A percentile compares a stretch with the other conserved stretches of the same genome.
Evolutionary conservation across 2,888 invertebrate species (phyloP).

Genomic region (Drosophila paramelanica): DNA sequence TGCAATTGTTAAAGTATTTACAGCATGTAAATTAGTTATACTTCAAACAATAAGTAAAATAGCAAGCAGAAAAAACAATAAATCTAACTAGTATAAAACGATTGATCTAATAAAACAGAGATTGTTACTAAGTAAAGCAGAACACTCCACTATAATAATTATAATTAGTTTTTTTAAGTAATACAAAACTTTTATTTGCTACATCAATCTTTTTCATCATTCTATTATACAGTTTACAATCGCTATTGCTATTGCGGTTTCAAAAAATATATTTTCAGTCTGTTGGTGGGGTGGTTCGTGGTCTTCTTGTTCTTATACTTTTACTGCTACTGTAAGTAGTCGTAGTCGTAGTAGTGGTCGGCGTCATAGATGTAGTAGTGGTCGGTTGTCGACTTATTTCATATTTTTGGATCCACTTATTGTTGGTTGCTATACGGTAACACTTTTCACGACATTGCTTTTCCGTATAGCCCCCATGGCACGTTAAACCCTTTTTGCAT

Average conservation of each 20-base stretch:
- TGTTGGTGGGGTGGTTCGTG: neutral
- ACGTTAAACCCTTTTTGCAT: conserved; percentile 22
- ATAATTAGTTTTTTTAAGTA: too few relatives aligned
- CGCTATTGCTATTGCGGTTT: neutral
- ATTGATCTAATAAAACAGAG: too few relatives aligned
- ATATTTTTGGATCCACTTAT: fast-evolving
- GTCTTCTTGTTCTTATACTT: neutral
- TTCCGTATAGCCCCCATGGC: conserved; percentile 10
- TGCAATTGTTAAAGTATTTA: neutral
- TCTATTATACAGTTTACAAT: too few relatives aligned
- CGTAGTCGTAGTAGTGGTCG: too few relatives aligned
- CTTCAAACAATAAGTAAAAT: neutral
- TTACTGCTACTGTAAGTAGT: neutral
- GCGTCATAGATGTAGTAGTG: too few relatives aligned
- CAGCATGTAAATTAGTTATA: neutral
- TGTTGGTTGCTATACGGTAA: neutral
- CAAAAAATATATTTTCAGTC: neutral
- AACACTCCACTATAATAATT: too few relatives aligned
- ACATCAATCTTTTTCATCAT: too few relatives aligned
- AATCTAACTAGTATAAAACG: too few relatives aligned
- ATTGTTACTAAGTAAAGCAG: too few relatives aligned
- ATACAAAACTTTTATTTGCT: too few relatives aligned
- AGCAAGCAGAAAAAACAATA: neutral
- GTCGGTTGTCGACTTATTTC: too few relatives aligned
- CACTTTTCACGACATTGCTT: conserved; percentile 1